Conservation (phyloP, 2,888 invertebrate species). For the Erpobdella octoculata region DNA sequence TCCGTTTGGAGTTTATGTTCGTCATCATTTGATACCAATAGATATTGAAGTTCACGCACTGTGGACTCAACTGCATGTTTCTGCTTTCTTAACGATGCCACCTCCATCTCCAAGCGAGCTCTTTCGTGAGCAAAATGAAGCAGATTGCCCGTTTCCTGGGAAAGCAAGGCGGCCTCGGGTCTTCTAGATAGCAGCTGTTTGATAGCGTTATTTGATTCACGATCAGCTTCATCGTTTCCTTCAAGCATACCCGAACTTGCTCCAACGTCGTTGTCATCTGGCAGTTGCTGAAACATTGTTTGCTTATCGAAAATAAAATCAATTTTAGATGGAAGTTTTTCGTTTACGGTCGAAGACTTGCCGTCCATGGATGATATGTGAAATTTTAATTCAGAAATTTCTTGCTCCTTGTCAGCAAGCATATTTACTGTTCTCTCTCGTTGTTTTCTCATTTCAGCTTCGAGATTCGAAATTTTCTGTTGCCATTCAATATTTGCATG, state of each 20-base stretch:
- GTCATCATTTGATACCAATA: slow-evolving; percentile 50
- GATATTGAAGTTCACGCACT: slow-evolving; percentile 56
- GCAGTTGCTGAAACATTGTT: not conserved
- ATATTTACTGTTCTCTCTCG: slow-evolving; percentile 69
- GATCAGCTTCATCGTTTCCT: not conserved
- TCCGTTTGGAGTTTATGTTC: slow-evolving; percentile 52
- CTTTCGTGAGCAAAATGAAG: slow-evolving; percentile 75
- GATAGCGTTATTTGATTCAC: not conserved
- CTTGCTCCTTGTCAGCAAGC: slow-evolving; percentile 69
- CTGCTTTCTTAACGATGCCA: slow-evolving; percentile 64
- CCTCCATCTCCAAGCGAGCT: slow-evolving; percentile 71
- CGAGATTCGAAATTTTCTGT: slow-evolving; percentile 57
- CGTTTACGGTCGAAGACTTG: not conserved
- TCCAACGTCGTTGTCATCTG: slow-evolving; percentile 28
- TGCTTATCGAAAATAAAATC: not conserved
- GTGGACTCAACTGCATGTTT: slow-evolving; percentile 59
- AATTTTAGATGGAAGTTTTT: not conserved
- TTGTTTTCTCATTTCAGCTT: slow-evolving; percentile 60
- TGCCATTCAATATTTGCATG: slow-evolving; percentile 58
- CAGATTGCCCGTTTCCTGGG: slow-evolving; percentile 52
- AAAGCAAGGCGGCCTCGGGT: not conserved
- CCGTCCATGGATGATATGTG: not conserved
- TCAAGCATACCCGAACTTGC: slow-evolving; percentile 33
- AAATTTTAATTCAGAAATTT: slow-evolving; percentile 51
- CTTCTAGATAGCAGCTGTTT: slow-evolving; percentile 8